A percentile compares a stretch with the other conserved stretches of the same genome.
Conservation (phyloP, 1,140 invertebrate genomes). For the Tetranychus urticae region DNA sequence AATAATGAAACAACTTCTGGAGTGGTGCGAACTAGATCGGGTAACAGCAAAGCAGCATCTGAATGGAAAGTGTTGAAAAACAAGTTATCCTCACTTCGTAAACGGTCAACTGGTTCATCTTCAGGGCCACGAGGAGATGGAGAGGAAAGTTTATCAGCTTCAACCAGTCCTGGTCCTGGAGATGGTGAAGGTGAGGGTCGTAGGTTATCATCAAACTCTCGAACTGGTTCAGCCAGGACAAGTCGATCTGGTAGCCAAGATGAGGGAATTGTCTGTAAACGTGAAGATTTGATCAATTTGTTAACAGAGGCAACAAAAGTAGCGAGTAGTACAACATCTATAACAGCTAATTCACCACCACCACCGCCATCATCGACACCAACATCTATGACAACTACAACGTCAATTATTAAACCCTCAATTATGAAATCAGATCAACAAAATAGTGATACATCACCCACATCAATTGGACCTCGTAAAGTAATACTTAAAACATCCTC, state of each 20-base stretch:
- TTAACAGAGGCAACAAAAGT: constrained; percentile 7
- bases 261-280: constrained; percentile 14
- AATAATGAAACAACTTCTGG: background rate
- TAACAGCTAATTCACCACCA: background rate
- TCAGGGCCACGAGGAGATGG: background rate
- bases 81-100: background rate
- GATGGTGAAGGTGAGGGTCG: background rate
- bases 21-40: background rate
- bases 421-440: too few relatives aligned
- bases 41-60: background rate
- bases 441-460: too few relatives aligned
- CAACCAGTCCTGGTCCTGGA: background rate
- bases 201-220: background rate
- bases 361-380: too few relatives aligned
- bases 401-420: too few relatives aligned
- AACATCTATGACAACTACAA: too few relatives aligned
- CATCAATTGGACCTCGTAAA: too few relatives aligned
- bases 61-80: constrained; percentile 3
- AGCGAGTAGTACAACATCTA: background rate
- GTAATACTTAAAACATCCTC: too few relatives aligned
- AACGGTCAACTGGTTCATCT: background rate
- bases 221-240: background rate
- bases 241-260: background rate
- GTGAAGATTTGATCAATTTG: constrained; percentile 12
- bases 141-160: background rate